Percentiles rank a stretch among this genome's conserved stretches.
Conservation (phyloP, 2,113 vertebrate genomes). For the Trichechus manatus region DNA sequence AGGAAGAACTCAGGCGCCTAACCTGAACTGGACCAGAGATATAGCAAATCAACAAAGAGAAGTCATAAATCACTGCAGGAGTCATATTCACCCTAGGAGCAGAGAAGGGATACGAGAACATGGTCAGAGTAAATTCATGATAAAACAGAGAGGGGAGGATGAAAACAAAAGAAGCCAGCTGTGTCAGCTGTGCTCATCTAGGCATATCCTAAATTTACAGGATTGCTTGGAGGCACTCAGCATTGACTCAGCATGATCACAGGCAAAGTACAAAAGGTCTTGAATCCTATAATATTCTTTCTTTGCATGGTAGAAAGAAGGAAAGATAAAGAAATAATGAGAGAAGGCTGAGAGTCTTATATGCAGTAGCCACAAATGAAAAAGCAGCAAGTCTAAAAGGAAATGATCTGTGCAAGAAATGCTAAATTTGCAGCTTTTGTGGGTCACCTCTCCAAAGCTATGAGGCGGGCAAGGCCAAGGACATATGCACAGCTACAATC, state of each 20-base stretch:
- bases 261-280: constrained; percentile 27
- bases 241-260: background rate
- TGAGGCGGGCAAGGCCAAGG: background rate
- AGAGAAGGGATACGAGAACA: constrained; percentile 14
- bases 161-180: background rate
- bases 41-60: constrained; percentile 1
- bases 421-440: constrained; percentile 12
- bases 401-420: constrained; percentile 6
- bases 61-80: constrained; percentile 4
- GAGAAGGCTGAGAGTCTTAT: background rate
- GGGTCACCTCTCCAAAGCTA: constrained; percentile 1
- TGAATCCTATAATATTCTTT: constrained; percentile 28
- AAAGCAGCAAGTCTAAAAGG: constrained; percentile 59
- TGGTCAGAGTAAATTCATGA: constrained; percentile 13
- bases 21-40: background rate
- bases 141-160: background rate
- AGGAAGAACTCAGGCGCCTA: constrained; percentile 23
- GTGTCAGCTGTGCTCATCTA: background rate
- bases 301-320: constrained; percentile 20
- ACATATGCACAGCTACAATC: background rate
- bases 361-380: background rate
- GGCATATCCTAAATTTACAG: background rate
- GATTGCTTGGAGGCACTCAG: background rate
- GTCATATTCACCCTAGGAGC: background rate
- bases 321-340: constrained; percentile 2